Percentiles rank a stretch among this genome's conserved stretches.
phyloP scores from a whole-genome alignment of 2,797 vertebrate species.

The Phrynocephalus guinanensis region DNA sequence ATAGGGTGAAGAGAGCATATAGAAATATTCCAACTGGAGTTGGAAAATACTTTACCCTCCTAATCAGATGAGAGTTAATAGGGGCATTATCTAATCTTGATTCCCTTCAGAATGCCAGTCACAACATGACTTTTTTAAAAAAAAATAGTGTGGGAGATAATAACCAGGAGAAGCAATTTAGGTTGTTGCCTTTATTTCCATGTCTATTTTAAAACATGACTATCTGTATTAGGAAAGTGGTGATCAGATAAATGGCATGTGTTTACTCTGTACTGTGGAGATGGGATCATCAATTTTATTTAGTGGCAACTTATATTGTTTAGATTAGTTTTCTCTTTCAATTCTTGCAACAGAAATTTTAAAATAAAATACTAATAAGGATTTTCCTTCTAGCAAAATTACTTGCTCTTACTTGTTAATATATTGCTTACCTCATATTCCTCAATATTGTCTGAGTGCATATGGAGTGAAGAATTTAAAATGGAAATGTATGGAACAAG shows the following conservation, averaged over 20 bases:
- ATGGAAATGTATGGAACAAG: no score
- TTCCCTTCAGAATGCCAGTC: no score
- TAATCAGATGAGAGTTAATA: no score
- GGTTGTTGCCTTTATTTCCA: neutral
- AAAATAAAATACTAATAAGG: neutral
- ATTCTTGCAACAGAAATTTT: neutral
- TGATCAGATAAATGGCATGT: neutral
- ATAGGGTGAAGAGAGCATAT: neutral
- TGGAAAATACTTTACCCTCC: neutral
- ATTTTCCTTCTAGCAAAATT: neutral
- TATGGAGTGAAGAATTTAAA: neutral
- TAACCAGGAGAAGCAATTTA: neutral
- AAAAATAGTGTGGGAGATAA: no score
- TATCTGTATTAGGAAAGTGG: neutral
- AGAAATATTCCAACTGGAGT: neutral
- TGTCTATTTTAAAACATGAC: neutral
- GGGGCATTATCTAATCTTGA: no score
- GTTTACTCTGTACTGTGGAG: neutral
- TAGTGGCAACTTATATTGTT: neutral
- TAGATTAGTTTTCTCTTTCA: neutral
- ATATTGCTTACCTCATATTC: neutral
- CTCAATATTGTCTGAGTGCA: neutral
- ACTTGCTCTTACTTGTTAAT: neutral
- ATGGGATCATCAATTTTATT: neutral
- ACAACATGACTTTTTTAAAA: no score